Evolutionary conservation across 2,888 invertebrate species (phyloP), one percentile per base, ranked within the genome.

Genomic region (Habrosyne pyritoides): DNA sequence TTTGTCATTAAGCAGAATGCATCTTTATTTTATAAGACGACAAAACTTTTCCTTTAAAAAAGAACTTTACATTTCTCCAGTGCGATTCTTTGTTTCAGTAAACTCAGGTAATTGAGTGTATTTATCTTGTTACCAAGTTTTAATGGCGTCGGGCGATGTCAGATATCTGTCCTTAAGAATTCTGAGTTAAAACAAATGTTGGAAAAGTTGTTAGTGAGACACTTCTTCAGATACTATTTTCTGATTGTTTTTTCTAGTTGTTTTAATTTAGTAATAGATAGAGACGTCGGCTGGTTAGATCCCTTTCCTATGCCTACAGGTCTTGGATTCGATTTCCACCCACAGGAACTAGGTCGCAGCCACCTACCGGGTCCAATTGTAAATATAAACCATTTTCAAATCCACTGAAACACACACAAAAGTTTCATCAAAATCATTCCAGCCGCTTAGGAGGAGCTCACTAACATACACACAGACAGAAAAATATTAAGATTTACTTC

Each of bases 51-150:
- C 14, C 28, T 10, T 50, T 50, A 12, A 28, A 49, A 24, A 26
- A 18, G 10, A 26, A 24, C 10, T 18, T 28, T 14, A 50, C 50
- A 12, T 50, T 50, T 3, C 21, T n/a, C 12, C 21, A 28, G 28
- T 28, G 10, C 28, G 28, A 28, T 21, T 53, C 26, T 53, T 33
- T 53, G 28, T 47, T 28, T 47, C 28, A 53, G 47, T n/a, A 8
- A 18, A 36, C 36, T 18, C 14, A 53, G 30, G 47, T 53, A 26
- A 47, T 52, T 30, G 42, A 42, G 33, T 52, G 47, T 53, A 64
- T 68, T 68, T 67, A 61, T 64, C 66, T 66, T 66, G 53, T 53
- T 36, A 4, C 47, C 55, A 75, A 75, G 65, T 75, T 75, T 72
- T 75, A 75, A 75, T 73, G 64, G 66, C 52, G 54, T 53, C 52